phyloP scores from a whole-genome alignment of 35 echinoderm and acorn worm species.

The Heliocidaris tuberculata region DNA sequence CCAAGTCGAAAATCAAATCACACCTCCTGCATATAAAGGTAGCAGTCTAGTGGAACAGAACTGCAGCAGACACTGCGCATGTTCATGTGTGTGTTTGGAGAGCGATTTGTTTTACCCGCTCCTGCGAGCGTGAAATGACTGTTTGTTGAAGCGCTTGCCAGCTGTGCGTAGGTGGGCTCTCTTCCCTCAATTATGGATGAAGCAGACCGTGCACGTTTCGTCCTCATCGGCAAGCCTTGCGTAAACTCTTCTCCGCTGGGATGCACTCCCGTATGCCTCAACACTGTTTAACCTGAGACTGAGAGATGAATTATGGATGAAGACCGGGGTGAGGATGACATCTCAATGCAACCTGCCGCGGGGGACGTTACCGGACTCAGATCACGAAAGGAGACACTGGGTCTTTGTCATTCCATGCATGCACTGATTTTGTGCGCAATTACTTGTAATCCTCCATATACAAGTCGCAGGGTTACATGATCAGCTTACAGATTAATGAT shows the following conservation, averaged over 20 bases:
- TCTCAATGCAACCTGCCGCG: conserved; percentile 5
- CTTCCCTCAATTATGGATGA: conserved; percentile 33
- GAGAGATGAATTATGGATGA: background rate
- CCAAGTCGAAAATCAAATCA: background rate
- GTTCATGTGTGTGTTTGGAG: conserved; percentile 5
- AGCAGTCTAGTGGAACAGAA: background rate
- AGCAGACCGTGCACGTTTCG: conserved; percentile 10
- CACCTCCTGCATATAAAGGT: background rate
- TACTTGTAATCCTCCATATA: background rate
- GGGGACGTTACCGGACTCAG: background rate
- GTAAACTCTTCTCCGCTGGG: conserved; percentile 22
- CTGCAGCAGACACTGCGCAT: background rate
- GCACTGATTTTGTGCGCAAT: background rate
- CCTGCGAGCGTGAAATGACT: conserved; percentile 41
- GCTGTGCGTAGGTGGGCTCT: background rate
- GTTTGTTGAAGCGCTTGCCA: background rate
- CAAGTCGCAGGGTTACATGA: background rate
- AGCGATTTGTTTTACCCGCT: conserved; percentile 36
- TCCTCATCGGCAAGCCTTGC: background rate
- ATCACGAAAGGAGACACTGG: background rate
- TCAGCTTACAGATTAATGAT: background rate
- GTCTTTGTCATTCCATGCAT: background rate
- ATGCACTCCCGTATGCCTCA: background rate
- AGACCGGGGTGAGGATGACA: conserved; percentile 6
- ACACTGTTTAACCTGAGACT: conserved; percentile 8